A percentile compares a stretch with the other conserved stretches of the same genome.
phyloP scores from a whole-genome alignment of 2,888 invertebrate species.

The Chrysolina haemoptera region DNA sequence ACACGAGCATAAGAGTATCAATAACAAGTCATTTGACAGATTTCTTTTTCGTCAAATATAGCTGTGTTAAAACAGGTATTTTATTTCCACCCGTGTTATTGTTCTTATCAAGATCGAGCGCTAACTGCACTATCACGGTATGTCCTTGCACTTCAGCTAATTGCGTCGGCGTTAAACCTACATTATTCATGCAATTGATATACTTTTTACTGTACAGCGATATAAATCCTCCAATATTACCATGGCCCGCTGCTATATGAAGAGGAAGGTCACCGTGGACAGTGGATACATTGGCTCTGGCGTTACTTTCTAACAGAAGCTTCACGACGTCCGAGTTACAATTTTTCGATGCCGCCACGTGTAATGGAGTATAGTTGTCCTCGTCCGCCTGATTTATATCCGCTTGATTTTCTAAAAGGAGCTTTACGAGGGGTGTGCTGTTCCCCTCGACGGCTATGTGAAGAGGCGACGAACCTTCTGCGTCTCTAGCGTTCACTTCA shows the following conservation, averaged over 20 bases:
- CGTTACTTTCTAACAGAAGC: conserved; percentile 49
- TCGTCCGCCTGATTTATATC: conserved; percentile 50
- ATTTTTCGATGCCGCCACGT: conserved; percentile 49
- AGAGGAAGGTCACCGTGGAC: conserved; percentile 54
- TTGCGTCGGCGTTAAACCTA: conserved; percentile 47
- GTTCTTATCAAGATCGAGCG: conserved; percentile 32
- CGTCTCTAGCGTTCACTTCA: conserved; percentile 48
- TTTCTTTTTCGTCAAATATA: conserved; percentile 23
- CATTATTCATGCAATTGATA: conserved; percentile 39
- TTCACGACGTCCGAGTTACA: conserved; percentile 39
- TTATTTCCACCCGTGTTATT: conserved; percentile 30
- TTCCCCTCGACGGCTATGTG: conserved; percentile 54
- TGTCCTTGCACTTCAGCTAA: conserved; percentile 48
- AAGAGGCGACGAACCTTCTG: conserved; percentile 53
- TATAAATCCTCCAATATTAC: conserved; percentile 49
- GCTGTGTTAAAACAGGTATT: conserved; percentile 39
- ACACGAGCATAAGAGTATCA: background rate
- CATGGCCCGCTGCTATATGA: conserved; percentile 54
- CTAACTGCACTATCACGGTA: conserved; percentile 38
- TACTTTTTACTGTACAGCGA: conserved; percentile 46
- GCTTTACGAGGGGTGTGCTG: conserved; percentile 40
- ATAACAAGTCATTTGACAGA: background rate
- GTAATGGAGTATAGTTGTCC: conserved; percentile 56
- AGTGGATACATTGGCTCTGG: conserved; percentile 43
- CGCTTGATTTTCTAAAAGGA: conserved; percentile 50